These are phyloP conservation scores for Pharmacophagus antenor DNA, from an alignment of 2,888 invertebrate species.

Conservation along the genomic window DNA sequence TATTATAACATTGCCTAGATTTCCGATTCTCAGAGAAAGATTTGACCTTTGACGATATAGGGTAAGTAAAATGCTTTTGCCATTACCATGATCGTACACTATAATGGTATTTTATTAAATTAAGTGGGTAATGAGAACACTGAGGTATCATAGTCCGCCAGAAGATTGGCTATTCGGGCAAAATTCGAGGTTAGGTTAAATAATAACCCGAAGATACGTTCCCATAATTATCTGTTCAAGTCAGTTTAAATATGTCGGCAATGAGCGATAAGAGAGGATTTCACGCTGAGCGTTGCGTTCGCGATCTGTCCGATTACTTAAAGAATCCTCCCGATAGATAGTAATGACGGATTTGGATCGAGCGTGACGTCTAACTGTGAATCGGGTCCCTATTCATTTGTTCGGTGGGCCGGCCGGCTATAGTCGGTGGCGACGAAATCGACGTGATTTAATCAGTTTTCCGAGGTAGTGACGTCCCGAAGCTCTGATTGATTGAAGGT, in stretches of 20 bases:
- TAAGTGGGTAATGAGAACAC: conserved; percentile 31
- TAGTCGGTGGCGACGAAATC: conserved; percentile 57
- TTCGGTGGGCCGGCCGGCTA: conserved; percentile 38
- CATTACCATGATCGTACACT: conserved; percentile 28
- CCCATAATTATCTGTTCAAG: conserved; percentile 24
- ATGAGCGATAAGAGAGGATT: conserved; percentile 16
- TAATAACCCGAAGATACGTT: conserved; percentile 25
- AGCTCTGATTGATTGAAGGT: conserved; percentile 70
- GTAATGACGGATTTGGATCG: conserved; percentile 57
- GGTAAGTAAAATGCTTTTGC: conserved; percentile 32
- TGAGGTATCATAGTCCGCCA: conserved; percentile 31
- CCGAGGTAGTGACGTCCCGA: conserved; percentile 64
- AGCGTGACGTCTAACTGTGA: conserved; percentile 67
- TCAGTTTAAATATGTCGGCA: conserved; percentile 18
- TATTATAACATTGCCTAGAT: conserved; percentile 33
- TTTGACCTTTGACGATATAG: conserved; percentile 34
- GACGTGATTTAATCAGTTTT: conserved; percentile 77
- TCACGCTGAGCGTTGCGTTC: conserved; percentile 17
- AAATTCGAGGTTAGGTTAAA: conserved; percentile 19
- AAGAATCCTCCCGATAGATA: conserved; percentile 44
- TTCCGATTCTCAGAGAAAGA: conserved; percentile 28
- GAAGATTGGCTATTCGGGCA: conserved; percentile 21
- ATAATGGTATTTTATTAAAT: conserved; percentile 33
- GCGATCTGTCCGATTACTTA: conserved; percentile 31
- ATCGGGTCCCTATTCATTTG: conserved; percentile 62